Base-by-base conservation (phyloP, 2,888 invertebrate genomes). In the Calephelis perditalis region DNA sequence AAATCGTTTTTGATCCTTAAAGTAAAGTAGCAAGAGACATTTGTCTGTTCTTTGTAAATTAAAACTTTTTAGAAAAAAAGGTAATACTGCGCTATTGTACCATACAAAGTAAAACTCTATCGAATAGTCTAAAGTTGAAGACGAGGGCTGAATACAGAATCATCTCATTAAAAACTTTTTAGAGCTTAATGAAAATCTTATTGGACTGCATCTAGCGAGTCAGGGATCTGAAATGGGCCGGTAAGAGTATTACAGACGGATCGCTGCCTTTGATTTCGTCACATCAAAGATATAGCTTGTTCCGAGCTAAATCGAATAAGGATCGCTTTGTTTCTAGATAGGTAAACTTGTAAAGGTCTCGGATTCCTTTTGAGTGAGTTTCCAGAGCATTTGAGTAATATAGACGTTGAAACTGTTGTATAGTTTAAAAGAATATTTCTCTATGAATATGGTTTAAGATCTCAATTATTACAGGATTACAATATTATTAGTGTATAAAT, bases 211-310 rank as follows among this genome's bases (percentile, higher is more conserved):
- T 75, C 78, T 55, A 62, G 63, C 58, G 60, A 70, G 69, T 68
- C 65, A 67, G 68, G 74, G 77, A 77, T 72, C 72, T 78, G 85
- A 85, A 87, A 88, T 85, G 85, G 85, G 79, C 84, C 84, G 77
- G 82, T 89, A 89, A 89, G 83, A 89, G 85, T 87, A 87, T 90
- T 89, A 90, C 86, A 81, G 81, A 73, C 80, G 86, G 87, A 87
- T 88, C 87, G 85, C 79, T 89, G 86, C 88, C 86, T 88, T 86
- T 87, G 89, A 87, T 89, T 89, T 56, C 85, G 87, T 86, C 85
- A 88, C 89, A 89, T 90, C 89, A 89, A 89, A 89, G 89, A 86
- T 85, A 86, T 85, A 84, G 82, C 75, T 76, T 81, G 81, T 80
- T 84, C 83, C 76, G 69, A 77, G 77, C 81, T 81, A 85, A 88